Base-by-base conservation (phyloP, 2,888 invertebrate species). In the Dilophus febrilis region DNA sequence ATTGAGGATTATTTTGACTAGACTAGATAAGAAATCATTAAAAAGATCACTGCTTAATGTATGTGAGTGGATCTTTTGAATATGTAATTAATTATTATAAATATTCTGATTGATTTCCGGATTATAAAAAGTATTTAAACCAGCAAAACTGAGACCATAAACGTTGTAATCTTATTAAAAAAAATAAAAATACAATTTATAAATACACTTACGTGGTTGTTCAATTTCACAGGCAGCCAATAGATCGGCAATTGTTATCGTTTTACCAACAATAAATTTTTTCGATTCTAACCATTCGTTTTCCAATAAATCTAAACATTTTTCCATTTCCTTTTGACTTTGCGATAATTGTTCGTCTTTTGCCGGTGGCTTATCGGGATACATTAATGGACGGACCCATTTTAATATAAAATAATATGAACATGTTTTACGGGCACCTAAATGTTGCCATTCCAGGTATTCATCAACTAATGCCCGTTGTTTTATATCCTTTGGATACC, bases 201-300 rank as follows among this genome's bases (percentile, higher is more conserved):
- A 22, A 22, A 6, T 6, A 22, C 14, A 12, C 69, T 66, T 59
- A 82, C 82, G 69, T 41, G 80, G 74, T 58, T 85, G 82, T 56
- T 84, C 83, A 42, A 85, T 55, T 61, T 84, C 84, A 49, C 78
- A 78, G 12, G 75, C 73, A 2, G 79, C 82, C 47, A 80, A 61
- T 41, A 86, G 57, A 56, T 86, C 85, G 1, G 84, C 83, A 30
- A 77, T 71, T 2, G 75, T 73, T 11, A 80, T 64, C 34, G 64
- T 58, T 48, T 77, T 60, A 1, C 80, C 77, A 12, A 65, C 63
- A 42, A 82, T 64, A 48, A 69, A 73, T 45, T 50, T 51, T 7
- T 26, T 31, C 38, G 53, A 53, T 39, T 51, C 47, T 38, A 72
- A 52, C 64, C 69, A 71, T 8, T 66, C 48, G 32, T 63, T 58